phyloP scores from a whole-genome alignment of 1,140 invertebrate species.

The Brachionus asplanchnoidis region DNA sequence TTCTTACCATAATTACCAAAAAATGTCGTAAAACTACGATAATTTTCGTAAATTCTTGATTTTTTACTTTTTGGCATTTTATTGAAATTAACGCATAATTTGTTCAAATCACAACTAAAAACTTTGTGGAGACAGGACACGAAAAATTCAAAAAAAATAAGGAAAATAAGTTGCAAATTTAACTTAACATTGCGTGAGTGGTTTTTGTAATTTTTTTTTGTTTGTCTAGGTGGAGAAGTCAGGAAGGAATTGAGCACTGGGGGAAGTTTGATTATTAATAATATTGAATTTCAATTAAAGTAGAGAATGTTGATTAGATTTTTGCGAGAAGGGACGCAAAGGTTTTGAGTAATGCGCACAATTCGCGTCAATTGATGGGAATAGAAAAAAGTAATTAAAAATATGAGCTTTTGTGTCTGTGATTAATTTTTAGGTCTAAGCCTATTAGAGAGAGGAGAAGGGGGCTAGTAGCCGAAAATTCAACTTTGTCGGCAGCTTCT shows the following conservation, averaged over 20 bases:
- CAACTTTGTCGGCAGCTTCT: neutral
- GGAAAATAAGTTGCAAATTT: neutral
- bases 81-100: too few species aligned
- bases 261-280: neutral
- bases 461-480: neutral
- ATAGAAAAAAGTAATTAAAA: neutral
- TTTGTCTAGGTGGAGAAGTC: neutral
- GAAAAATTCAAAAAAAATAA: neutral
- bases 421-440: neutral
- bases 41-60: too few species aligned
- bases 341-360: neutral
- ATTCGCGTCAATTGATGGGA: neutral
- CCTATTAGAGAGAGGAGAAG: neutral
- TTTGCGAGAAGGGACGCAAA: neutral
- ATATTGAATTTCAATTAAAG: neutral
- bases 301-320: neutral
- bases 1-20: too few species aligned
- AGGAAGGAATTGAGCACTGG: neutral
- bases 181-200: neutral
- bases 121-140: too few species aligned
- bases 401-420: neutral
- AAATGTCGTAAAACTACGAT: too few species aligned
- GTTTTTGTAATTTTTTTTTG: neutral
- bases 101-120: too few species aligned
- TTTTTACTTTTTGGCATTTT: too few species aligned